A percentile compares a stretch with the other conserved stretches of the same genome.
Conservation (phyloP, 2,888 invertebrate species). For the Drosophila helvetica region DNA sequence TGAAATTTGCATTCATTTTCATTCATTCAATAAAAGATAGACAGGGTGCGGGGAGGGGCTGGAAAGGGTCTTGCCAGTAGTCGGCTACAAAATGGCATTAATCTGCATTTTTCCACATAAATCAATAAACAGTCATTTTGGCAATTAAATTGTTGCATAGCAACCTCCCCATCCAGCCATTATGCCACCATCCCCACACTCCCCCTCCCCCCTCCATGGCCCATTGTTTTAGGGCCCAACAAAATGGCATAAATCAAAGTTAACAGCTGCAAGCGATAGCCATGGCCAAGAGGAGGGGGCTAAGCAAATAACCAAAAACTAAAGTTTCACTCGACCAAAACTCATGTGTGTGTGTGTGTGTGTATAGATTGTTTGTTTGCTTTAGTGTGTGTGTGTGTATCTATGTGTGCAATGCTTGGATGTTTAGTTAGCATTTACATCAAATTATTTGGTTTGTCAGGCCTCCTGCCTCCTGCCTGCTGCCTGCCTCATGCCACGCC, state of each 20-base stretch:
- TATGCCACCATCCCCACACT: slow-evolving; percentile 8
- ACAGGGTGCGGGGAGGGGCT: slow-evolving; percentile 7
- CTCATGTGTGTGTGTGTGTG: slow-evolving; percentile 16
- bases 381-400: slow-evolving; percentile 1
- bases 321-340: slow-evolving; percentile 38
- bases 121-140: slow-evolving; percentile 68
- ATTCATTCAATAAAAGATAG: slow-evolving; percentile 28
- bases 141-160: slow-evolving; percentile 71
- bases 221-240: slow-evolving; percentile 30
- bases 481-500: slow-evolving; percentile 17
- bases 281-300: slow-evolving; percentile 16
- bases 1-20: slow-evolving; percentile 25
- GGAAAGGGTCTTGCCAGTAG: neutral
- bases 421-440: slow-evolving; percentile 64
- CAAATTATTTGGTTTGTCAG: slow-evolving; percentile 57
- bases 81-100: slow-evolving; percentile 49
- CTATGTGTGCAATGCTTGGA: slow-evolving; percentile 25
- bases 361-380: slow-evolving; percentile 34
- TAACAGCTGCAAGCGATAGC: slow-evolving; percentile 52
- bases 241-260: slow-evolving; percentile 65
- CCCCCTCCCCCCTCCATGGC: slow-evolving; percentile 10
- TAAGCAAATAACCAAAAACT: slow-evolving; percentile 53
- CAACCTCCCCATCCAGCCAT: slow-evolving; percentile 23
- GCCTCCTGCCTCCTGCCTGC: neutral
- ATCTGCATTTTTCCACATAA: slow-evolving; percentile 63